Conservation (phyloP, 2,113 vertebrate genomes). For the Brachypteracias leptosomus region DNA sequence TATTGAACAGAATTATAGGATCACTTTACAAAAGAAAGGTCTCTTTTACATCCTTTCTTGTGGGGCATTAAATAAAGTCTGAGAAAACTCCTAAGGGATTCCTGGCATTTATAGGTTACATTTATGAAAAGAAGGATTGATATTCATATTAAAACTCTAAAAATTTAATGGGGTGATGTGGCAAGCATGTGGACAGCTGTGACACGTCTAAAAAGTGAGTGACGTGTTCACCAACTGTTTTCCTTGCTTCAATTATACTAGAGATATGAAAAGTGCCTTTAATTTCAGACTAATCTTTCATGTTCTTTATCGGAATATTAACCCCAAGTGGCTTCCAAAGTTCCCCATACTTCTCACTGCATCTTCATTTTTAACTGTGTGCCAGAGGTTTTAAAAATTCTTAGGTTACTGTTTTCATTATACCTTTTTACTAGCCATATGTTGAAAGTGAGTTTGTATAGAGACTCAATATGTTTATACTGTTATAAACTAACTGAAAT, state of each 20-base stretch:
- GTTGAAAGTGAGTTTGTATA: not conserved
- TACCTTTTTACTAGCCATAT: not conserved
- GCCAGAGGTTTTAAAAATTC: conserved; percentile 41
- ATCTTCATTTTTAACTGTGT: conserved; percentile 53
- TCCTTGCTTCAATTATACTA: conserved; percentile 68
- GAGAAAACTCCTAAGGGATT: conserved; percentile 65
- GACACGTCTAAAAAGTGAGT: conserved; percentile 73
- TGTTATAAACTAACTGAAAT: not conserved
- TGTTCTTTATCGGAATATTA: conserved; percentile 63
- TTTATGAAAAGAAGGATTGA: conserved; percentile 76
- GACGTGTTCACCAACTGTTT: conserved; percentile 68
- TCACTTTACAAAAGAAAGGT: conserved; percentile 81
- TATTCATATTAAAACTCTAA: conserved; percentile 75
- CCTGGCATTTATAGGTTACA: conserved; percentile 74
- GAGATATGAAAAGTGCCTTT: conserved; percentile 61
- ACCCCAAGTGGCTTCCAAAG: conserved; percentile 40
- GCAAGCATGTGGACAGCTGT: conserved; percentile 69
- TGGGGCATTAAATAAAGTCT: conserved; percentile 76
- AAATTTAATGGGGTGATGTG: conserved; percentile 63
- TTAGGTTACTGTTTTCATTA: conserved; percentile 54
- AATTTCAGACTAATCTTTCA: conserved; percentile 68
- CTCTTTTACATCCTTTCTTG: conserved; percentile 77
- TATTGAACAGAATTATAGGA: conserved; percentile 80
- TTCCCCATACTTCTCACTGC: conserved; percentile 43
- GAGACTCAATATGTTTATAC: not conserved